Conservation (phyloP, 2,113 vertebrate species). For the Sapayoa aenigma region DNA sequence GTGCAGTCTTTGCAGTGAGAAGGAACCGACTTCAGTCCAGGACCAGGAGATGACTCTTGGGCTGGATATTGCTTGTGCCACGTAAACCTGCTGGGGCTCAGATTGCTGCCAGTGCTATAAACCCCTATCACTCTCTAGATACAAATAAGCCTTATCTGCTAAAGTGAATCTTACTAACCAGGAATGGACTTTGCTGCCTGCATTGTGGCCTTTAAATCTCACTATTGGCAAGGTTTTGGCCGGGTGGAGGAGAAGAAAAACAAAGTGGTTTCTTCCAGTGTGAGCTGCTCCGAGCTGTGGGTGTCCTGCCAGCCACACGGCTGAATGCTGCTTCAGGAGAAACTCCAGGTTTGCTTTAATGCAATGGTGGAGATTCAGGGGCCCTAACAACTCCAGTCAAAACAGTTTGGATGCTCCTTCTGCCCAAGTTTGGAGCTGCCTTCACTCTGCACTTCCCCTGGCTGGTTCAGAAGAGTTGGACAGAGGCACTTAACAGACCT, state of each 20-base stretch:
- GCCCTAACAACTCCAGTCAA: neutral
- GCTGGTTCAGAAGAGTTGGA: neutral
- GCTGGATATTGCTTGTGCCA: slow-evolving; percentile 12
- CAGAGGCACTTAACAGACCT: neutral
- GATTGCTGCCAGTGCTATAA: neutral
- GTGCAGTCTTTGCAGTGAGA: slow-evolving; percentile 1
- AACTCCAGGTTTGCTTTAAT: neutral
- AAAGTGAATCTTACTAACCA: neutral
- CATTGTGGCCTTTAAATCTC: neutral
- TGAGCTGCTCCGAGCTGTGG: neutral
- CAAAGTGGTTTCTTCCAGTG: neutral
- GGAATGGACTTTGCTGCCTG: slow-evolving; percentile 9
- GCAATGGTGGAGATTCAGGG: neutral
- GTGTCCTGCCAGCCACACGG: neutral
- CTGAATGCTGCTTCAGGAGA: neutral
- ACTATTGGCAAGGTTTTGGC: neutral
- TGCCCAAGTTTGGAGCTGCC: neutral
- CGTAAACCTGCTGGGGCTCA: neutral
- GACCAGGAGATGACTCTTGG: neutral
- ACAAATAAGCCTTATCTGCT: slow-evolving; percentile 25
- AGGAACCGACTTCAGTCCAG: neutral
- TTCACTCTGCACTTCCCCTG: neutral
- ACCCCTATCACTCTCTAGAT: neutral
- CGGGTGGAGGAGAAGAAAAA: neutral
- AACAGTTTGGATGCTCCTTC: neutral